A percentile compares a stretch with the other conserved stretches of the same genome.
phyloP scores from a whole-genome alignment of 2,113 vertebrate genomes.

The Gambusia affinis region DNA sequence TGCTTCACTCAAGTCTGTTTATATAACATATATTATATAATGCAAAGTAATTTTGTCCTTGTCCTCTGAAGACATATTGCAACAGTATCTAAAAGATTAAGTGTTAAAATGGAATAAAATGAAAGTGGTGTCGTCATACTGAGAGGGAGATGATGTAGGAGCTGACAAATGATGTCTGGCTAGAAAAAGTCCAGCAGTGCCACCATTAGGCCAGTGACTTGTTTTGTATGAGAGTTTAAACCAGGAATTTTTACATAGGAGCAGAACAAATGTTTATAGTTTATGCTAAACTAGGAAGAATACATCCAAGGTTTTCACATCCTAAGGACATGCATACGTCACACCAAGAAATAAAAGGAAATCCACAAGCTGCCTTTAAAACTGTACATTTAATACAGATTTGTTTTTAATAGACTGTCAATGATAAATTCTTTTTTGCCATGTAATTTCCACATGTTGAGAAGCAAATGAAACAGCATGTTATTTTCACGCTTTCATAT shows the following conservation, averaged over 20 bases:
- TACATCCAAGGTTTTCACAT: constrained; percentile 7
- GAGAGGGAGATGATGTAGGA: neutral
- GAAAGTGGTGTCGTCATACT: neutral
- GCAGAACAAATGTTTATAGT: neutral
- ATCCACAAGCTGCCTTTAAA: constrained; percentile 70
- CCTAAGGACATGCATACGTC: constrained; percentile 18
- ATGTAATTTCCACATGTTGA: constrained; percentile 54
- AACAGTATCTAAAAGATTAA: neutral
- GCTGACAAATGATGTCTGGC: neutral
- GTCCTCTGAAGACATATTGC: neutral
- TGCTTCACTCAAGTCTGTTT: neutral
- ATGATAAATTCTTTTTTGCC: constrained; percentile 46
- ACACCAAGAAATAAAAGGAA: constrained; percentile 35
- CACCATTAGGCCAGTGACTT: constrained; percentile 7
- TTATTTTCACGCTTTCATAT: constrained; percentile 35
- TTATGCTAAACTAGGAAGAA: neutral
- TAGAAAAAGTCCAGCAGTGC: constrained; percentile 32
- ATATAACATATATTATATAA: neutral
- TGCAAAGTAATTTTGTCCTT: neutral
- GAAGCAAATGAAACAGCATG: constrained; percentile 58
- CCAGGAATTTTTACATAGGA: no score
- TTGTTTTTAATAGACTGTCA: constrained; percentile 38
- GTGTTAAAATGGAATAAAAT: neutral
- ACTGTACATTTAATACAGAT: constrained; percentile 74
- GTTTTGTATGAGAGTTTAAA: neutral